These are phyloP conservation scores for Auanema sp. DNA, from an alignment of 2,888 invertebrate species.

Conservation along the genomic window DNA sequence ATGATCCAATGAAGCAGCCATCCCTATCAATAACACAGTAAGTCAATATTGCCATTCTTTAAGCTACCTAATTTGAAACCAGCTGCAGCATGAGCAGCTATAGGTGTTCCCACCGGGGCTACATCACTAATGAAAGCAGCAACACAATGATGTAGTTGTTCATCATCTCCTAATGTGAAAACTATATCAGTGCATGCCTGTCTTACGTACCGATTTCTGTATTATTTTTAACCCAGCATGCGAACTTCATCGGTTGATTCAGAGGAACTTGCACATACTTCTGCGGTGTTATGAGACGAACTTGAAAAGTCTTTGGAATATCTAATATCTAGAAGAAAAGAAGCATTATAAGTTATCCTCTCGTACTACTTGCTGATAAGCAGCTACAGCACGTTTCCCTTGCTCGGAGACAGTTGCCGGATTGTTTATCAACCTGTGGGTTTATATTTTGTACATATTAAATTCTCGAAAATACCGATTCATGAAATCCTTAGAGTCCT, in stretches of 20 bases:
- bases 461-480: conserved; percentile 17
- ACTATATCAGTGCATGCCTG: too few relatives aligned
- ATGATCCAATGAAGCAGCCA: conserved; percentile 66
- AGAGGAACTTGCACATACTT: conserved; percentile 34
- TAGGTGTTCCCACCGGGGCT: conserved; percentile 44
- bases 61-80: conserved; percentile 28
- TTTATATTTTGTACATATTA: neutral
- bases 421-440: conserved; percentile 32
- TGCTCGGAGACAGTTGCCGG: conserved; percentile 37
- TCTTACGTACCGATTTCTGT: conserved; percentile 61
- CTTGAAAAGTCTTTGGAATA: conserved; percentile 36
- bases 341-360: neutral
- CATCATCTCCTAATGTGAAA: conserved; percentile 60
- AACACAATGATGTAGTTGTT: conserved; percentile 65
- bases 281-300: conserved; percentile 40
- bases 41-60: conserved; percentile 18
- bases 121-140: conserved; percentile 66
- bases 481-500: conserved; percentile 34
- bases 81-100: conserved; percentile 34
- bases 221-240: conserved; percentile 62
- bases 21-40: conserved; percentile 53
- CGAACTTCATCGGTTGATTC: conserved; percentile 44
- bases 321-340: conserved; percentile 29
- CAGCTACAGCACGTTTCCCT: conserved; percentile 32
- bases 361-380: conserved; percentile 34